A percentile compares a stretch with the other conserved stretches of the same genome.
Conservation (phyloP, 1,140 invertebrate species). For the Lordiphosa mommai region DNA sequence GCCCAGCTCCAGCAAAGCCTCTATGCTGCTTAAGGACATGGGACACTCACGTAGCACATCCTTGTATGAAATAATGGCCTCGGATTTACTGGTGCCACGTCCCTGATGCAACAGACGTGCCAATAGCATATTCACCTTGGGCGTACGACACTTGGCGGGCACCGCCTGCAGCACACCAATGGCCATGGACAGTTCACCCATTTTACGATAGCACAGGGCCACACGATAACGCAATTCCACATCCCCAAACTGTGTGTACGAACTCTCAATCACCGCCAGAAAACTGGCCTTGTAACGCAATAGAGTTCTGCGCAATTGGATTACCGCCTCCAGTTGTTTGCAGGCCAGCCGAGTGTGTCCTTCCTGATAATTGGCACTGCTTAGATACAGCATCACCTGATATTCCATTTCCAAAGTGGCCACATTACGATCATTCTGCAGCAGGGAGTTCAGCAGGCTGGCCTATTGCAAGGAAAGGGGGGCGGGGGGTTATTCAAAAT, state of each 20-base stretch:
- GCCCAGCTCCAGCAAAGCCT: constrained; percentile 85
- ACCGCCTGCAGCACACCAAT: constrained; percentile 85
- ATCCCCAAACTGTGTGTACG: constrained; percentile 80
- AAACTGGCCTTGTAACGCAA: constrained; percentile 45
- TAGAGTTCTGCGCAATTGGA: constrained; percentile 52
- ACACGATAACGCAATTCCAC: constrained; percentile 87
- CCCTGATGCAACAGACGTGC: constrained; percentile 84
- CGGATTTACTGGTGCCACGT: constrained; percentile 84
- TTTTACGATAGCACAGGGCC: constrained; percentile 84
- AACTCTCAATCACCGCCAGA: constrained; percentile 51
- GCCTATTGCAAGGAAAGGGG: constrained; percentile 30
- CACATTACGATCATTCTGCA: constrained; percentile 62
- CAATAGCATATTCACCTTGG: constrained; percentile 87
- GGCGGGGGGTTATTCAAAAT: background rate
- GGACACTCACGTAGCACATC: constrained; percentile 89
- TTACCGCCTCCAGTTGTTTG: constrained; percentile 35
- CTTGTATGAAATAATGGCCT: constrained; percentile 87
- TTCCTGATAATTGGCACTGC: constrained; percentile 52
- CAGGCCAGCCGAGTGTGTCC: constrained; percentile 40
- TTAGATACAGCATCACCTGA: constrained; percentile 55
- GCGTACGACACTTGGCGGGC: constrained; percentile 84
- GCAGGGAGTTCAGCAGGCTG: constrained; percentile 48
- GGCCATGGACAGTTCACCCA: constrained; percentile 84
- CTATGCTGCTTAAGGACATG: constrained; percentile 86
- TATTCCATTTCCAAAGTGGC: constrained; percentile 68